Evolutionary conservation across 2,113 vertebrate species (phyloP).

Genomic region (Neogobius melanostomus): DNA sequence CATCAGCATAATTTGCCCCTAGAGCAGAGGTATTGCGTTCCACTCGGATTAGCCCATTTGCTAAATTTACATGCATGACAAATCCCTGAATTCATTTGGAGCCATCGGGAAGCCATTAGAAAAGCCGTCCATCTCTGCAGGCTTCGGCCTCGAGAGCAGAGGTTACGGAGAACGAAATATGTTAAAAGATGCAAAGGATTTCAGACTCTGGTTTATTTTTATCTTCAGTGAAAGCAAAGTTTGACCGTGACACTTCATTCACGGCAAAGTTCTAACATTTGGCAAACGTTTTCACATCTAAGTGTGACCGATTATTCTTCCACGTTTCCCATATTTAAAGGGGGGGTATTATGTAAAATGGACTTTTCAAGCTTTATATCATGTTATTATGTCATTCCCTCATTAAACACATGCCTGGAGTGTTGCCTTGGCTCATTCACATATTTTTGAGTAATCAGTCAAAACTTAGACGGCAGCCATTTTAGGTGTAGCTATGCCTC

Average conservation of each 20-base stretch:
- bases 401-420: too few relatives aligned
- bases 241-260: not conserved
- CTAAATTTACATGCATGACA: constrained; percentile 38
- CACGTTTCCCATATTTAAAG: too few relatives aligned
- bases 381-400: too few relatives aligned
- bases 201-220: constrained; percentile 1
- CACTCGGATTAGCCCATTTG: constrained; percentile 32
- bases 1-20: constrained; percentile 21
- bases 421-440: too few relatives aligned
- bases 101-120: constrained; percentile 39
- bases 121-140: constrained; percentile 38
- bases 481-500: too few relatives aligned
- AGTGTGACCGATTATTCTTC: too few relatives aligned
- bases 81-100: constrained; percentile 35
- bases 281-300: not conserved
- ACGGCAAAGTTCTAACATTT: not conserved
- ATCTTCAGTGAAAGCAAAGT: not conserved
- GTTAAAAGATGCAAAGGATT: constrained; percentile 24
- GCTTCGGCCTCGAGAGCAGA: constrained; percentile 17
- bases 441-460: too few relatives aligned
- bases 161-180: constrained; percentile 3
- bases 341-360: too few relatives aligned
- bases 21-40: constrained; percentile 24
- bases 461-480: too few relatives aligned
- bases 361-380: too few relatives aligned